Evolutionary conservation across 1,140 invertebrate species (phyloP).

Genomic region (Sminthurides bifidus): DNA sequence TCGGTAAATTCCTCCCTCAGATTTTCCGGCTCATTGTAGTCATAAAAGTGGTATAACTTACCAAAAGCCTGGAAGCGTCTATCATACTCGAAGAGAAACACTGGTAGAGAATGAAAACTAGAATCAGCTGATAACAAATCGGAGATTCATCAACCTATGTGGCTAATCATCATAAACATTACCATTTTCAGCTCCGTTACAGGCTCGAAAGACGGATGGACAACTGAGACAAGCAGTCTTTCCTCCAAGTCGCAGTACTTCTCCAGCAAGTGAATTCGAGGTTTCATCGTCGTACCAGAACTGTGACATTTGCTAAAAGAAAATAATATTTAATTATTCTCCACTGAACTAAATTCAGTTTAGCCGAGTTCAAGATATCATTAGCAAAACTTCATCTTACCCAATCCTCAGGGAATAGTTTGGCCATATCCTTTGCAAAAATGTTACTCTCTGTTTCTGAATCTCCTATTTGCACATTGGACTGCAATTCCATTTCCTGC

Average conservation of each 20-base stretch:
- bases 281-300: constrained; percentile 88
- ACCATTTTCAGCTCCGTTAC: constrained; percentile 33
- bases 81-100: constrained; percentile 70
- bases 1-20: constrained; percentile 49
- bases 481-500: neutral
- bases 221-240: constrained; percentile 77
- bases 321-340: too few species aligned
- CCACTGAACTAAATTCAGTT: constrained; percentile 7
- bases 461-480: constrained; percentile 34
- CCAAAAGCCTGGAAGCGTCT: constrained; percentile 63
- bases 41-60: constrained; percentile 72
- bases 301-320: constrained; percentile 80
- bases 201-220: constrained; percentile 66
- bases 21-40: constrained; percentile 69
- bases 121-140: neutral
- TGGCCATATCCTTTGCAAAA: constrained; percentile 21
- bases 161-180: neutral
- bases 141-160: neutral
- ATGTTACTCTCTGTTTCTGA: neutral
- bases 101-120: constrained; percentile 41
- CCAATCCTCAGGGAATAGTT: constrained; percentile 66
- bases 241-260: constrained; percentile 47
- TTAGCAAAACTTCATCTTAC: constrained; percentile 41
- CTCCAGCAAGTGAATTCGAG: constrained; percentile 51
- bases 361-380: constrained; percentile 7